phyloP scores from a whole-genome alignment of 1,140 invertebrate species.

The Galleria mellonella region DNA sequence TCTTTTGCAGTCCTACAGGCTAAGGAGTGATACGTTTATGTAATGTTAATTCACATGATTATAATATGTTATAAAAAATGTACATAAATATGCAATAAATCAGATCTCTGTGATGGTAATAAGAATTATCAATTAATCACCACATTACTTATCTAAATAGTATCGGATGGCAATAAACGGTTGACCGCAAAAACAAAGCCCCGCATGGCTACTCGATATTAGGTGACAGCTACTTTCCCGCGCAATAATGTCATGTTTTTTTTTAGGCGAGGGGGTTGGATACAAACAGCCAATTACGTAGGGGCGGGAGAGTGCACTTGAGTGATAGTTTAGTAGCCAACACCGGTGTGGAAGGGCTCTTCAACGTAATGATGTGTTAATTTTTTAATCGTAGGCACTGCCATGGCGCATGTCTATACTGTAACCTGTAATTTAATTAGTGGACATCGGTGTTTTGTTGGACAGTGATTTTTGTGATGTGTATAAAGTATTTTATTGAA shows the following conservation, averaged over 20 bases:
- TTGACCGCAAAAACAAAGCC: conserved; percentile 60
- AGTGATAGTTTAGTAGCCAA: conserved; percentile 62
- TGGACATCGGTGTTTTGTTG: conserved; percentile 38
- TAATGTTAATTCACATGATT: too few relatives aligned
- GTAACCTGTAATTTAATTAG: conserved; percentile 66
- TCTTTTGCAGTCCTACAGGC: too few relatives aligned
- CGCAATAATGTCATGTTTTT: conserved; percentile 68
- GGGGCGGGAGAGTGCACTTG: conserved; percentile 54
- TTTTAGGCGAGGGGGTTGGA: conserved; percentile 62
- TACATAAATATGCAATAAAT: too few relatives aligned
- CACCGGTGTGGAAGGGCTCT: conserved; percentile 39
- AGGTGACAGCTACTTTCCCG: conserved; percentile 64
- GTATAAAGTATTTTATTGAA: conserved; percentile 45
- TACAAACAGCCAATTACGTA: conserved; percentile 72
- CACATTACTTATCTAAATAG: conserved; percentile 49
- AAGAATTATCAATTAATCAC: conserved; percentile 13
- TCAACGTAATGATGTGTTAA: conserved; percentile 13
- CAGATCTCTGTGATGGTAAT: too few relatives aligned
- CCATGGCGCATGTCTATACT: conserved; percentile 47
- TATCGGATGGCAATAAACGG: conserved; percentile 52
- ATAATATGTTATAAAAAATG: too few relatives aligned
- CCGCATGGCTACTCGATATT: conserved; percentile 57
- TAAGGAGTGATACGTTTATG: too few relatives aligned
- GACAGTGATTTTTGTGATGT: conserved; percentile 1
- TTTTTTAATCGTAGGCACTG: conserved; percentile 30